Evolutionary conservation across 2,797 vertebrate species (phyloP), one percentile per base, ranked within the genome.

Genomic region (Gymnocypris eckloni): DNA sequence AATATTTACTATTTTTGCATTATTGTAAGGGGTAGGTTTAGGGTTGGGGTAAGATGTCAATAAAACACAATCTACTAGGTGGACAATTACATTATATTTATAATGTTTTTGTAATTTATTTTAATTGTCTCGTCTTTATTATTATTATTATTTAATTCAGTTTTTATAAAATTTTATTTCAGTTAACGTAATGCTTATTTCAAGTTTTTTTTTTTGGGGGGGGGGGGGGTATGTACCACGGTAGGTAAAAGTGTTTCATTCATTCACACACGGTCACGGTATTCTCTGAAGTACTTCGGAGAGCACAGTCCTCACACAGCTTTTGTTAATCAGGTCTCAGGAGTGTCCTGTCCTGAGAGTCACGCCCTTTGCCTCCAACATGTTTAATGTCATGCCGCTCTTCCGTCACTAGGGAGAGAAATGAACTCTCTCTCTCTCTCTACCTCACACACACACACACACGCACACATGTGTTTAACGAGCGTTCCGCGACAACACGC

Each of bases 371-470:
- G 80, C 20, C 22, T 22, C 39, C 7, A 33, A 33, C 33, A 33
- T 33, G 33, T 52, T 81, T 11, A 56, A 61, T 87, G 89, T 69
- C 78, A 87, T 94, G 91, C 92, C 92, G 15, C 41, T 69, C 81
- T 91, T 79, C 89, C 37, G 91, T 92, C 95, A 92, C 93, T 92
- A 95, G 95, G 90, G 94, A 92, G 95, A 93, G 94, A 92, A 92
- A 54, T 79, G 89, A 75, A 86, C 91, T 72, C 70, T 61, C 69
- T 33, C 28, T 28, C 28, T 28, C 28, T 28, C 16, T 28, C 71
- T 33, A 33, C 0, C 52, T 1, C 71, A 80, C 86, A 82, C 90
- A 5, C 33, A 11, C 79, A n/a, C 64, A 72, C 41, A 37, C 59
- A 52, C 77, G 28, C 66, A 16, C 67, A 85, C 83, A 83, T 86